Conservation (phyloP, 2,888 invertebrate species). For the Blastobasis adustella region DNA sequence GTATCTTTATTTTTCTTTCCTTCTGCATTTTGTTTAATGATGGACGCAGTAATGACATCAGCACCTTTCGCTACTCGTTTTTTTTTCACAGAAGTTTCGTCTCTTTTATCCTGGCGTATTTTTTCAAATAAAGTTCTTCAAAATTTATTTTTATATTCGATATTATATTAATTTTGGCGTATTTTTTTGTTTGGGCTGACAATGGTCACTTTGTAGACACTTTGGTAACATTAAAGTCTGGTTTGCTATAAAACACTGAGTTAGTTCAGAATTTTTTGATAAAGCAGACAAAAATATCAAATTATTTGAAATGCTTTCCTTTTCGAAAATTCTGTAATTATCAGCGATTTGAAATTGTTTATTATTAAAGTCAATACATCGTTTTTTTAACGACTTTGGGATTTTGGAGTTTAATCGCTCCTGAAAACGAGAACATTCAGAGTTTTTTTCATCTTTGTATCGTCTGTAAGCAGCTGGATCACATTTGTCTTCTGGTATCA, state of each 20-base stretch:
- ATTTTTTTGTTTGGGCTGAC: neutral
- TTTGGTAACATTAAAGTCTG: conserved; percentile 1
- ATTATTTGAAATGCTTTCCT: neutral
- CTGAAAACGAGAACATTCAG: neutral
- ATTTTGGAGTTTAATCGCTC: neutral
- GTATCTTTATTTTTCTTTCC: neutral
- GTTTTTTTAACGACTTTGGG: conserved; percentile 3
- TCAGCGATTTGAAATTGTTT: conserved; percentile 1
- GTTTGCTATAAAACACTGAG: neutral
- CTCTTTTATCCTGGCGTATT: conserved; percentile 8
- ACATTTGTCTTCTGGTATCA: conserved; percentile 4
- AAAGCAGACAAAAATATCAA: neutral
- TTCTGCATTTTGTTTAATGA: neutral
- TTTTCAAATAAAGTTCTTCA: conserved; percentile 8
- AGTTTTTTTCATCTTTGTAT: conserved; percentile 1
- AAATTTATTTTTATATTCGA: conserved; percentile 3
- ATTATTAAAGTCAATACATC: conserved; percentile 5
- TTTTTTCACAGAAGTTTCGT: neutral
- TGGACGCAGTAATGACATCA: conserved; percentile 6
- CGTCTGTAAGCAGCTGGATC: conserved; percentile 6
- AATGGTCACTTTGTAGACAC: neutral
- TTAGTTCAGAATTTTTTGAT: neutral
- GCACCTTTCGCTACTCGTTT: conserved; percentile 1
- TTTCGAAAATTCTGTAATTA: neutral
- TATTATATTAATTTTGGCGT: conserved; percentile 6